Evolutionary conservation across 2,888 invertebrate species (phyloP).

Genomic region (Stramonita haemastoma): DNA sequence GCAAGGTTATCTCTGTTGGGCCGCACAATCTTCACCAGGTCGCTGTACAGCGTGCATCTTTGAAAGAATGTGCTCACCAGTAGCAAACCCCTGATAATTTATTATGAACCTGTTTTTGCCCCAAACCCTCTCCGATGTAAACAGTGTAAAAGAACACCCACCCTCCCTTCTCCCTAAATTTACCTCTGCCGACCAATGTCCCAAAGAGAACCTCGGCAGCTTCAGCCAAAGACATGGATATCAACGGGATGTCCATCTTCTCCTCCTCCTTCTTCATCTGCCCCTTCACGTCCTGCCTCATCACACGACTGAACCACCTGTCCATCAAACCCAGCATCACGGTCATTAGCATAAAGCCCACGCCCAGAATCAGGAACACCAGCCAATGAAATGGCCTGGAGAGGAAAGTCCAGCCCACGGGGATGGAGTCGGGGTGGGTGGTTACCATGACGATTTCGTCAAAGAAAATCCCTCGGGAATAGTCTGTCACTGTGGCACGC

Average conservation of each 20-base stretch:
- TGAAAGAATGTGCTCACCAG: too few species aligned
- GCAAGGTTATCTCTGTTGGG: too few species aligned
- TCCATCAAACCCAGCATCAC: background rate
- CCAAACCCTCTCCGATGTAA: too few species aligned
- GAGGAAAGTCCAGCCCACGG: slow-evolving; percentile 19
- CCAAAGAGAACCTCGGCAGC: background rate
- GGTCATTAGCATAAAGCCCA: background rate
- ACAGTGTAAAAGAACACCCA: background rate
- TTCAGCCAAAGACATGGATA: background rate
- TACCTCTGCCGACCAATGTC: background rate
- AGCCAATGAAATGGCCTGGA: slow-evolving; percentile 20
- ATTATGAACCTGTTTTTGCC: too few species aligned
- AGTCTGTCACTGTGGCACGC: slow-evolving; percentile 13
- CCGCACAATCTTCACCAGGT: too few species aligned
- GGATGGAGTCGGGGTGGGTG: background rate
- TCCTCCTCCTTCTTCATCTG: background rate
- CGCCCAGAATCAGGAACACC: slow-evolving; percentile 10
- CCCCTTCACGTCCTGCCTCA: background rate
- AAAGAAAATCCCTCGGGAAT: background rate
- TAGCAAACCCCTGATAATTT: too few species aligned
- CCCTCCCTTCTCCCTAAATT: too few species aligned
- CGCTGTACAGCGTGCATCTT: too few species aligned
- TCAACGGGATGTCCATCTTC: background rate
- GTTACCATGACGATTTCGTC: slow-evolving; percentile 2
- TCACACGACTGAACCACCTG: background rate